Evolutionary conservation across 2,797 vertebrate species (phyloP), one percentile per base, ranked within the genome.

Genomic region (Acanthiza pusilla): DNA sequence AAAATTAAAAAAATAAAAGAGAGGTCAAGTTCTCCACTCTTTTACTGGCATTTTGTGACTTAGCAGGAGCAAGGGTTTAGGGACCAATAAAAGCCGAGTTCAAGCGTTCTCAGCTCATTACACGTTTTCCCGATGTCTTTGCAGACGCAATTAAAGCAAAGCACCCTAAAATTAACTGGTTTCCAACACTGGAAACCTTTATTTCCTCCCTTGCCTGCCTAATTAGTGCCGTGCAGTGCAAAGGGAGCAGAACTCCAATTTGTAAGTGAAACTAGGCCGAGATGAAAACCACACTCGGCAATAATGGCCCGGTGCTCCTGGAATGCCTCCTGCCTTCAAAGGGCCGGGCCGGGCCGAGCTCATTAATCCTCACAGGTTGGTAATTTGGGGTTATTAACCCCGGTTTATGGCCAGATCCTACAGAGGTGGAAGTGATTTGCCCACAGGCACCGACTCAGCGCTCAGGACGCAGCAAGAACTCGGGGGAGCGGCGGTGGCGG

Each of bases 181-280:
- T 87, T 87, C 96, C 95, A 95, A 95, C 88, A 67, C 94, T 96
- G 93, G 86, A 95, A 95, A 94, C 81, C 91, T 95, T 96, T 94
- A 96, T 97, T 97, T 97, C 95, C 95, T 95, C 94, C 92, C 88
- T 36, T 83, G 57, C 92, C 75, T 14, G 74, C 61, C 94, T 96
- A 97, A 97, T 97, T 94, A 96, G 95, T 65, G 93, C 86, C 6
- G 32, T 51, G 88, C 23, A 77, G 91, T 79, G 94, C 85, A 65
- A 91, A 93, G 94, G 95, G 95, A 97, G 94, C 94, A 88, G 81
- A 96, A 75, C 75, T 93, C 87, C 96, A 94, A 96, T 97, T 96
- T 95, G 94, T 95, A 96, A 88, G 93, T 58, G 92, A 94, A 96
- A 95, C 95, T 91, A 62, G 95, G 93, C 91, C 2, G 78, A 74